Evolutionary conservation across 30 jellyfish, hydroid and myxozoan species (phyloP).

Genomic region (Chrysaora quinquecirrha): DNA sequence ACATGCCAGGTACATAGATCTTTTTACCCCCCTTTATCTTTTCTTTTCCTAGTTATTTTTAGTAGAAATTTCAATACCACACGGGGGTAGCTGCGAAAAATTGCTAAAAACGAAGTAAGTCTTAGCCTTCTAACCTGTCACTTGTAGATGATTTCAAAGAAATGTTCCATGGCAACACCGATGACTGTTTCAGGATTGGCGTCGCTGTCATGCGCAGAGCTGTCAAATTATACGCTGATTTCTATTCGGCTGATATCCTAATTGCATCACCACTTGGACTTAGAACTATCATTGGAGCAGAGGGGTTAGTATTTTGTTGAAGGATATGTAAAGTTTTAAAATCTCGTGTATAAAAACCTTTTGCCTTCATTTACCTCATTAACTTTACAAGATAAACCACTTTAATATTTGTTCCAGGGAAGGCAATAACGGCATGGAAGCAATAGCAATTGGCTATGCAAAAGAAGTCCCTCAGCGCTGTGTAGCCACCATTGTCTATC

Average conservation of each 20-base stretch:
- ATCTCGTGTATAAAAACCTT: too few relatives aligned
- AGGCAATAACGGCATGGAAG: too few relatives aligned
- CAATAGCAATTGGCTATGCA: too few relatives aligned
- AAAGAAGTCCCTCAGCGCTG: too few relatives aligned
- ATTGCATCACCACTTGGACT: constrained; percentile 99
- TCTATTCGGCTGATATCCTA: constrained; percentile 90
- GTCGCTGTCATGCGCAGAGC: constrained; percentile 77
- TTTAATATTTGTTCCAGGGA: too few relatives aligned
- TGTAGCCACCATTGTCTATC: too few relatives aligned
- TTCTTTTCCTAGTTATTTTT: not conserved
- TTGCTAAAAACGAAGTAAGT: too few relatives aligned
- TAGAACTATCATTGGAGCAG: constrained; percentile 84
- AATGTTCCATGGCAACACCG: constrained; percentile 93
- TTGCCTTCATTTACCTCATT: too few relatives aligned
- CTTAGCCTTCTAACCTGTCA: too few relatives aligned
- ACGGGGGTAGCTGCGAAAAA: too few relatives aligned
- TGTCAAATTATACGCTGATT: constrained; percentile 79
- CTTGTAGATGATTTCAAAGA: constrained; percentile 88
- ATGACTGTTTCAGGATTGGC: constrained; percentile 95
- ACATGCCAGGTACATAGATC: constrained; percentile 77
- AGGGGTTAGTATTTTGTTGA: constrained; percentile 67
- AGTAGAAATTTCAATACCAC: too few relatives aligned
- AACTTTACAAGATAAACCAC: too few relatives aligned
- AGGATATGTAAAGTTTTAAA: not conserved
- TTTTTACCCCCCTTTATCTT: not conserved